Evolutionary conservation across 1,140 invertebrate genomes (phyloP).

Genomic region (Aphelenchoides avenae): DNA sequence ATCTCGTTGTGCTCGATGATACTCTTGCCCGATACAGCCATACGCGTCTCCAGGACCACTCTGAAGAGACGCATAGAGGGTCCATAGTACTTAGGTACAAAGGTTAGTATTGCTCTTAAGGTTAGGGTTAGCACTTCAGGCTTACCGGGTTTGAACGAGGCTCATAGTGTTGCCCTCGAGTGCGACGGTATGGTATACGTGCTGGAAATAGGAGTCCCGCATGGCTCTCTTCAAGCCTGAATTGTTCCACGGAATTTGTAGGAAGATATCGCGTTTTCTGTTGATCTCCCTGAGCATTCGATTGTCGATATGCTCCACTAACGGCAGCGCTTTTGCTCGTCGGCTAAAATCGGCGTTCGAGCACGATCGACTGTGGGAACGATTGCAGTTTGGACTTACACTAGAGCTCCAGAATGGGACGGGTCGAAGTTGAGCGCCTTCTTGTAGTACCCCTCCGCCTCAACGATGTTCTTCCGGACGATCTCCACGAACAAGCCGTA

Average conservation of each 20-base stretch:
- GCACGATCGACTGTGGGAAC: constrained; percentile 46
- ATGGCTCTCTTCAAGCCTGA: constrained; percentile 77
- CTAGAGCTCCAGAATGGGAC: constrained; percentile 73
- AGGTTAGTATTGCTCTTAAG: constrained; percentile 8
- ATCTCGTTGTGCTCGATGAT: constrained; percentile 95
- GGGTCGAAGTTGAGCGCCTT: constrained; percentile 77
- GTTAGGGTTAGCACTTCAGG: constrained; percentile 30
- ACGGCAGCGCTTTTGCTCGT: constrained; percentile 73
- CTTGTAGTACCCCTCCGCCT: constrained; percentile 81
- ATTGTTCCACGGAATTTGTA: constrained; percentile 74
- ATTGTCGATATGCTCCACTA: constrained; percentile 84
- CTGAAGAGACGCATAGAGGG: too few species aligned
- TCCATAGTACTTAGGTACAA: too few species aligned
- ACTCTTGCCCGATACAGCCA: constrained; percentile 86
- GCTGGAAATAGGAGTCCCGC: constrained; percentile 70
- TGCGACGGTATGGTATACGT: constrained; percentile 93
- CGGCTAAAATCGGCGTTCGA: constrained; percentile 66
- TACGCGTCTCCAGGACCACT: constrained; percentile 80
- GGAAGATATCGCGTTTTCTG: constrained; percentile 75
- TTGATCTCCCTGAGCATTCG: constrained; percentile 76
- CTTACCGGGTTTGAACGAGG: constrained; percentile 85
- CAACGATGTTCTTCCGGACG: constrained; percentile 76
- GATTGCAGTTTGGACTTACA: constrained; percentile 55
- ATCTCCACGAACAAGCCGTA: constrained; percentile 90
- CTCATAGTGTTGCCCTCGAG: constrained; percentile 87